Conservation (phyloP, 2,113 vertebrate genomes). For the Oxyruncus cristatus region DNA sequence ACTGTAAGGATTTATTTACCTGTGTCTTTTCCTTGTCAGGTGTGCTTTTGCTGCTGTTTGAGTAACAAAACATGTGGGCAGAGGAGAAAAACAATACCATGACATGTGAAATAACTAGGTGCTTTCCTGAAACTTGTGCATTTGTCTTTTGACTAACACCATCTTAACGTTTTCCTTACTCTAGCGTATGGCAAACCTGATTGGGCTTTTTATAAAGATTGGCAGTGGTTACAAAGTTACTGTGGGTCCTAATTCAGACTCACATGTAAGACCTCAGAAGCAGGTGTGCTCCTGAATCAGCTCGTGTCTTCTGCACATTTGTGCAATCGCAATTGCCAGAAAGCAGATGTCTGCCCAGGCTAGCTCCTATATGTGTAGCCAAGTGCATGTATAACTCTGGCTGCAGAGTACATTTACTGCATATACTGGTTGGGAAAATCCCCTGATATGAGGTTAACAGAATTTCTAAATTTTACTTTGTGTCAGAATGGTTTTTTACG, state of each 20-base stretch:
- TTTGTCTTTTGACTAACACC: background rate
- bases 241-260: background rate
- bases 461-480: background rate
- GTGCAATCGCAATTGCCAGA: rapidly evolving
- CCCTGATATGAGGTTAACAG: background rate
- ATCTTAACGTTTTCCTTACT: background rate
- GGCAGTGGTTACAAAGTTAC: background rate
- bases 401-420: background rate
- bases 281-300: rapidly evolving
- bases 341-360: background rate
- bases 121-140: background rate
- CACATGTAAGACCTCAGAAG: background rate
- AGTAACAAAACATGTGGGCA: background rate
- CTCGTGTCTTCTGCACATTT: background rate
- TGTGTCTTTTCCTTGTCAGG: background rate
- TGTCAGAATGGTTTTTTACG: background rate
- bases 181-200: background rate
- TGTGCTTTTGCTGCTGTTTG: background rate
- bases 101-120: background rate
- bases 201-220: background rate
- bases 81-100: background rate
- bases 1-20: background rate
- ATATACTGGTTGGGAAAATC: background rate
- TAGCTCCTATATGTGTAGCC: background rate
- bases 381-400: background rate